Percentiles rank a stretch among this genome's conserved stretches.
phyloP scores from a whole-genome alignment of 92 coral and sea anemone species.

The Siderastrea siderea region DNA sequence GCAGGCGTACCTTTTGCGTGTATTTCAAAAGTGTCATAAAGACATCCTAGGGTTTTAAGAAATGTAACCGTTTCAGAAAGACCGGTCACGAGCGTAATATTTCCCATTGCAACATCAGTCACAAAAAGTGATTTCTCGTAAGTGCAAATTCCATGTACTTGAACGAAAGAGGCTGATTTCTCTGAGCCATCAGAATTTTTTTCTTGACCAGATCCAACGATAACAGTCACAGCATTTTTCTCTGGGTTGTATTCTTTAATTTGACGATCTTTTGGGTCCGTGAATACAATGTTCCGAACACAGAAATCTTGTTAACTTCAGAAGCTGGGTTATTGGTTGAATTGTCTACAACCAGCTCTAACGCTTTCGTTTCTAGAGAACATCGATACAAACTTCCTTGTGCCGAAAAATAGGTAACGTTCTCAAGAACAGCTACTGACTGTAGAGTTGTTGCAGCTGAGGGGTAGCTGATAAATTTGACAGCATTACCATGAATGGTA shows the following conservation, averaged over 20 bases:
- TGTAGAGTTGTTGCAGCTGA: slow-evolving; percentile 26
- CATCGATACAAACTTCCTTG: slow-evolving; percentile 57
- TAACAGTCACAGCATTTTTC: slow-evolving; percentile 34
- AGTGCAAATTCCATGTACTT: slow-evolving; percentile 38
- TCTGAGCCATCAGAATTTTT: slow-evolving; percentile 34
- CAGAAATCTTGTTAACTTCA: slow-evolving; percentile 53
- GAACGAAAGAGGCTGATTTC: slow-evolving; percentile 39
- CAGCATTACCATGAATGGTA: slow-evolving; percentile 43
- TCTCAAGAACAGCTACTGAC: slow-evolving; percentile 34
- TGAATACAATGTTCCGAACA: slow-evolving; percentile 35
- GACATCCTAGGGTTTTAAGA: slow-evolving; percentile 55
- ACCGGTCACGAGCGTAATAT: slow-evolving; percentile 38
- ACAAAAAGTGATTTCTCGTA: slow-evolving; percentile 32
- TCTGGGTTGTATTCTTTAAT: slow-evolving; percentile 50
- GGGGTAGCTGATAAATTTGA: slow-evolving; percentile 49
- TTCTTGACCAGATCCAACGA: slow-evolving; percentile 47
- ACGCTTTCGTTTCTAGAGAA: slow-evolving; percentile 37
- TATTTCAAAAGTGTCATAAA: slow-evolving; percentile 39
- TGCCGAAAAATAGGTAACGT: slow-evolving; percentile 29
- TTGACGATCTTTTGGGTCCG: slow-evolving; percentile 42
- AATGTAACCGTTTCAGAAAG: slow-evolving; percentile 51
- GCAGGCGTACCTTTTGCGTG: slow-evolving; percentile 51
- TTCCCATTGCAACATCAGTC: slow-evolving; percentile 44
- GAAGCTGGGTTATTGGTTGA: slow-evolving; percentile 31
- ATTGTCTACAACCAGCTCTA: slow-evolving; percentile 49